These are phyloP conservation scores for Eueides isabella DNA, from an alignment of 1,140 invertebrate species.

Conservation along the genomic window DNA sequence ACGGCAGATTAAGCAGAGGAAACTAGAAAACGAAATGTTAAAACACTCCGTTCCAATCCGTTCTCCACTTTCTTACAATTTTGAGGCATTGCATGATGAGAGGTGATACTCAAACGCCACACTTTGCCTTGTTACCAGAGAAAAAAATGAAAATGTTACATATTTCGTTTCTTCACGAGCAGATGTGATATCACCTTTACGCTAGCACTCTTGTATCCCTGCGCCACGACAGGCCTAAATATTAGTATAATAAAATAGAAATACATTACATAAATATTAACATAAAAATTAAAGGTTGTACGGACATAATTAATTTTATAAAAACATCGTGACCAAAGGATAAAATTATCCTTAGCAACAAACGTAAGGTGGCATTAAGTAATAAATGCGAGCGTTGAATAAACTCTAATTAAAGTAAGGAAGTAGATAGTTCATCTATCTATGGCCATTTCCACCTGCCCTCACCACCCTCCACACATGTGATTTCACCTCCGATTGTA, in stretches of 20 bases:
- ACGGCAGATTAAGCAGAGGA: too few species aligned
- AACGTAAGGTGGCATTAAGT: slow-evolving; percentile 34
- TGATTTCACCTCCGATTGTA: slow-evolving; percentile 58
- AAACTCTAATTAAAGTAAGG: slow-evolving; percentile 66
- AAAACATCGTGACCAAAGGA: neutral
- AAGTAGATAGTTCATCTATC: slow-evolving; percentile 49
- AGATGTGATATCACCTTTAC: too few species aligned
- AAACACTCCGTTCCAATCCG: too few species aligned
- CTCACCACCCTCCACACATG: slow-evolving; percentile 47
- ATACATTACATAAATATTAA: neutral
- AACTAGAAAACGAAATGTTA: too few species aligned
- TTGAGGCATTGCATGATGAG: neutral
- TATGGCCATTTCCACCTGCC: slow-evolving; percentile 66
- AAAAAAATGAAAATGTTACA: neutral
- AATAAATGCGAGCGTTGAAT: slow-evolving; percentile 21
- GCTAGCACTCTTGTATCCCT: too few species aligned
- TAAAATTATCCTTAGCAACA: slow-evolving; percentile 41
- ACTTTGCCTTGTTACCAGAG: neutral
- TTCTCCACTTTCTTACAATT: too few species aligned
- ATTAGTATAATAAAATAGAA: too few species aligned
- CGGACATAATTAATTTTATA: neutral
- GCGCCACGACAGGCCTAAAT: too few species aligned
- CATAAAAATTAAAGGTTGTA: neutral
- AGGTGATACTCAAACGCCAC: neutral
- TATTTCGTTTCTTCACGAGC: neutral